phyloP scores from a whole-genome alignment of 1,140 invertebrate genomes.

The Lepidotrigona ventralis region DNA sequence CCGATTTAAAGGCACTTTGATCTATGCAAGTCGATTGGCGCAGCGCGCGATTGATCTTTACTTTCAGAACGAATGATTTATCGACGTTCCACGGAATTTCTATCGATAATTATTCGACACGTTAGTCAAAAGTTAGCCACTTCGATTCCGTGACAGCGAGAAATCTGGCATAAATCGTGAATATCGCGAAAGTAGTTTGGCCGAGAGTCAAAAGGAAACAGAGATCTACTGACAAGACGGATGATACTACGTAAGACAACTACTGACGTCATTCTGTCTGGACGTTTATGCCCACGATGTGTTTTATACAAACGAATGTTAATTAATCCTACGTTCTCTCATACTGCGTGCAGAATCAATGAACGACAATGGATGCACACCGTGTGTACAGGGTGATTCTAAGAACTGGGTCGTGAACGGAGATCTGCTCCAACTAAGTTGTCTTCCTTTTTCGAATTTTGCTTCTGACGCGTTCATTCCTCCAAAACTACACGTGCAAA shows the following conservation, averaged over 20 bases:
- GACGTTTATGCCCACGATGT: constrained; percentile 23
- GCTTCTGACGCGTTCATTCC: too few species aligned
- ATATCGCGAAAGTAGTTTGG: constrained; percentile 20
- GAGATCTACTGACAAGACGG: constrained; percentile 56
- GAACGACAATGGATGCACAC: background rate
- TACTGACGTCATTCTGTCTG: constrained; percentile 44
- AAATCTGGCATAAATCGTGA: constrained; percentile 15
- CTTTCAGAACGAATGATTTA: background rate
- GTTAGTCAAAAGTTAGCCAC: background rate
- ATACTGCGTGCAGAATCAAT: background rate
- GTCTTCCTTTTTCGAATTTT: too few species aligned
- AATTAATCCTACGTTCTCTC: constrained; percentile 29
- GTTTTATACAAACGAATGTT: constrained; percentile 50
- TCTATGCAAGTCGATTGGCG: too few species aligned
- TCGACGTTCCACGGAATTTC: background rate
- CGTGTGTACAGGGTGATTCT: background rate
- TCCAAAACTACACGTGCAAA: too few species aligned
- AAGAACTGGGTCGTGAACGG: too few species aligned
- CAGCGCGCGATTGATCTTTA: background rate
- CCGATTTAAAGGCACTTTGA: background rate
- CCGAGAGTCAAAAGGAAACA: constrained; percentile 46
- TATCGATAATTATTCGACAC: constrained; percentile 2
- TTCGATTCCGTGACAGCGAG: background rate
- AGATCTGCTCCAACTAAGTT: too few species aligned
- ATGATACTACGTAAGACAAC: constrained; percentile 49